Percentiles rank a stretch among this genome's conserved stretches.
Evolutionary conservation across 2,797 vertebrate species (phyloP).

Genomic region (Gephyroberyx darwinii): DNA sequence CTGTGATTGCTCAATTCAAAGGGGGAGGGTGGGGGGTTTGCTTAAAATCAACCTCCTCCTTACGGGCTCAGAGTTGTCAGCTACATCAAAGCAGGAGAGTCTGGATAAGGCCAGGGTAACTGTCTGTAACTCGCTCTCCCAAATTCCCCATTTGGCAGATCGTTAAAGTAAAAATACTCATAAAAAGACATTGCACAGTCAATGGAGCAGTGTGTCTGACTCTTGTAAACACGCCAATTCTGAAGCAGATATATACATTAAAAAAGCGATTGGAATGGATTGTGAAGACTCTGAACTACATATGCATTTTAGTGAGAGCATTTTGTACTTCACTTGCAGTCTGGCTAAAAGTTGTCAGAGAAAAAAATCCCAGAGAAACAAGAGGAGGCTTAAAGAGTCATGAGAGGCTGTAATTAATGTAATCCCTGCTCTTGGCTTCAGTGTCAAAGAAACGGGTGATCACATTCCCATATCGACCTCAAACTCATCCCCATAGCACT

Average conservation of each 20-base stretch:
- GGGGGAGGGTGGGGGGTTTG: background rate
- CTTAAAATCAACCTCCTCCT: conserved; percentile 54
- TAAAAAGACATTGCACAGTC: background rate
- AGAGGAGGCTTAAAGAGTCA: conserved; percentile 64
- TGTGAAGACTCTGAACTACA: conserved; percentile 13
- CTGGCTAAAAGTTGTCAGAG: conserved; percentile 58
- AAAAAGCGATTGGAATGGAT: conserved; percentile 32
- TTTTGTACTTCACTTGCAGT: conserved; percentile 31
- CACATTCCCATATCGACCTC: conserved; percentile 41
- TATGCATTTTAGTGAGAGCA: conserved; percentile 20
- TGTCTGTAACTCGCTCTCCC: background rate
- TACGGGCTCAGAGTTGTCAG: conserved; percentile 11
- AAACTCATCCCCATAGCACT: conserved; percentile 50
- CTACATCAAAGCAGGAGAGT: conserved; percentile 32
- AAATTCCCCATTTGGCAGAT: conserved; percentile 19
- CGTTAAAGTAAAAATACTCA: background rate
- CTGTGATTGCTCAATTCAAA: conserved; percentile 41
- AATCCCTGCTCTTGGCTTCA: conserved; percentile 66
- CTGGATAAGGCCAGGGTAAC: background rate
- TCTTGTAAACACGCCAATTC: conserved; percentile 16
- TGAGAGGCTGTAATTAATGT: conserved; percentile 66
- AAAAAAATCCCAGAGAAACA: conserved; percentile 51
- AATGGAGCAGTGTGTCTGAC: conserved; percentile 14
- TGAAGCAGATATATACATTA: conserved; percentile 33
- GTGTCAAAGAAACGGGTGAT: conserved; percentile 62